phyloP scores from a whole-genome alignment of 2,888 invertebrate species.

The Oxycera nigricornis region DNA sequence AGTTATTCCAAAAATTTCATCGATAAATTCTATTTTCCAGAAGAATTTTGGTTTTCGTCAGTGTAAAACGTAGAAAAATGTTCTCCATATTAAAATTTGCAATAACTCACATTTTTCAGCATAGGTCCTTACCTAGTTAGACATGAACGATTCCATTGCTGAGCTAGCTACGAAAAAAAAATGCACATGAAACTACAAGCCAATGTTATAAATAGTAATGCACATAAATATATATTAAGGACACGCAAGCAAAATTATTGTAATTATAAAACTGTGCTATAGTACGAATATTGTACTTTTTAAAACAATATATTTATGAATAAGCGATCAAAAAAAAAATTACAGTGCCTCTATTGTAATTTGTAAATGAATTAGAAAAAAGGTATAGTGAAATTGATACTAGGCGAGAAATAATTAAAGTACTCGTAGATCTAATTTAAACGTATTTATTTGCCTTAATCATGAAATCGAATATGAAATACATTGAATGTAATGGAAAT shows the following conservation, averaged over 20 bases:
- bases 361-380: conserved; percentile 31
- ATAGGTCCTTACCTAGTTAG: too few relatives aligned
- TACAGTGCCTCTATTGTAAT: conserved; percentile 46
- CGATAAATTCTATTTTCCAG: too few relatives aligned
- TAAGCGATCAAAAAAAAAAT: conserved; percentile 15
- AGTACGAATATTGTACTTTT: conserved; percentile 3
- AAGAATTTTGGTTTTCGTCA: too few relatives aligned
- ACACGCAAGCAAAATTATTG: background rate
- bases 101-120: too few relatives aligned
- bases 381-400: background rate
- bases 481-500: background rate
- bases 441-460: conserved; percentile 22
- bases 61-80: too few relatives aligned
- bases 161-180: too few relatives aligned
- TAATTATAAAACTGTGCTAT: background rate
- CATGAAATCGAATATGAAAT: background rate
- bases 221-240: background rate
- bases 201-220: background rate
- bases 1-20: too few relatives aligned
- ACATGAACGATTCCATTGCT: too few relatives aligned
- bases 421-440: conserved; percentile 13
- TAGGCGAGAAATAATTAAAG: background rate
- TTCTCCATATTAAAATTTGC: too few relatives aligned
- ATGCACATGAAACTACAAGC: background rate
- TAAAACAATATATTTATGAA: conserved; percentile 11